phyloP scores from a whole-genome alignment of 2,113 vertebrate genomes.

The Sigmodon hispidus region DNA sequence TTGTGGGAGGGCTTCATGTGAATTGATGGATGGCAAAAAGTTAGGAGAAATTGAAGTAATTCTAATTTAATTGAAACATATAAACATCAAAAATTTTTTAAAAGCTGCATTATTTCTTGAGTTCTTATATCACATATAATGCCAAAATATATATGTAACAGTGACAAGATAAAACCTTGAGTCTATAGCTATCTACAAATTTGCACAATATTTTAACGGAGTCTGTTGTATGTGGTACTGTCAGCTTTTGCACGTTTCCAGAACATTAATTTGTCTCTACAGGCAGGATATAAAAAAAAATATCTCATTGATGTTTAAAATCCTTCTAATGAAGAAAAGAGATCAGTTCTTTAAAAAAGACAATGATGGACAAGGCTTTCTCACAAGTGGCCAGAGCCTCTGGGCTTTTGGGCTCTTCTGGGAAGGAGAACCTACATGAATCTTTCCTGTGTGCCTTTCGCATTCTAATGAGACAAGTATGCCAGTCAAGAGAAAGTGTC shows the following conservation, averaged over 20 bases:
- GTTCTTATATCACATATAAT: background rate
- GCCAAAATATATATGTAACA: background rate
- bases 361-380: background rate
- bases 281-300: background rate
- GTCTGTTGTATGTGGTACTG: background rate
- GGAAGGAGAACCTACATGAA: background rate
- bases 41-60: background rate
- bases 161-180: background rate
- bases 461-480: background rate
- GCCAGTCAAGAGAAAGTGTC: background rate
- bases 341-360: background rate
- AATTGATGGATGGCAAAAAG: background rate
- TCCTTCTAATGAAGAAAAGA: background rate
- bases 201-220: background rate
- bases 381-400: background rate
- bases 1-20: fast-evolving
- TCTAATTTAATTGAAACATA: background rate
- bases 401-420: background rate
- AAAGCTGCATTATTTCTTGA: background rate
- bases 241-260: background rate
- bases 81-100: background rate
- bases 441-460: background rate
- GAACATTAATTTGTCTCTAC: background rate
- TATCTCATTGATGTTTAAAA: background rate
- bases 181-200: too few species aligned